These are phyloP conservation scores for Pipistrellus kuhlii DNA, from an alignment of 2,797 vertebrate genomes.

Conservation along the genomic window DNA sequence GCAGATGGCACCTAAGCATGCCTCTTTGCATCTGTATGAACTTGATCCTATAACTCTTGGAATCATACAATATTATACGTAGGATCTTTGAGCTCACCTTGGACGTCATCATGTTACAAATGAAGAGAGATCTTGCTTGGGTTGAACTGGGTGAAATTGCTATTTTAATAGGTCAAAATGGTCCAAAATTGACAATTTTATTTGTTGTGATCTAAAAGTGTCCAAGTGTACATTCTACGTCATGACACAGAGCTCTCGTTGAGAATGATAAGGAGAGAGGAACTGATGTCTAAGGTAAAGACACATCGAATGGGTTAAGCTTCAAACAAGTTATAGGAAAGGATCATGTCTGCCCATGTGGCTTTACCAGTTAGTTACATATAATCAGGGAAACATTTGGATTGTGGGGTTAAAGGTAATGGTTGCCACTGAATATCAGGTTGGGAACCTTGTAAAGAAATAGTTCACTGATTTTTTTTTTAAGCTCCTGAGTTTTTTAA, in stretches of 20 bases:
- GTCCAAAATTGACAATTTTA: slow-evolving; percentile 8
- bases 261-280: not conserved
- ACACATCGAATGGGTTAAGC: slow-evolving; percentile 9
- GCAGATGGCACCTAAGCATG: not conserved
- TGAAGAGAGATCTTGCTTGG: slow-evolving; percentile 44
- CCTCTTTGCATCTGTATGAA: not conserved
- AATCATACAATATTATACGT: not conserved
- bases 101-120: not conserved
- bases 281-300: slow-evolving; percentile 38
- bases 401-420: not conserved
- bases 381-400: not conserved
- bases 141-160: not conserved
- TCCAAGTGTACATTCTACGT: not conserved
- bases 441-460: slow-evolving; percentile 47
- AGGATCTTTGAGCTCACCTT: not conserved
- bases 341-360: not conserved
- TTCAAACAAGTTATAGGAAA: slow-evolving; percentile 7
- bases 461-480: not conserved
- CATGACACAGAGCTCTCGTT: not conserved
- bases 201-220: not conserved
- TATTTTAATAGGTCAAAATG: slow-evolving; percentile 33
- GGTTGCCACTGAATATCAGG: not conserved
- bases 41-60: slow-evolving; percentile 5
- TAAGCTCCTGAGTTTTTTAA: not conserved
- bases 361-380: slow-evolving; percentile 36